phyloP scores from a whole-genome alignment of 2,888 invertebrate species.

The Charanyca ferruginea region DNA sequence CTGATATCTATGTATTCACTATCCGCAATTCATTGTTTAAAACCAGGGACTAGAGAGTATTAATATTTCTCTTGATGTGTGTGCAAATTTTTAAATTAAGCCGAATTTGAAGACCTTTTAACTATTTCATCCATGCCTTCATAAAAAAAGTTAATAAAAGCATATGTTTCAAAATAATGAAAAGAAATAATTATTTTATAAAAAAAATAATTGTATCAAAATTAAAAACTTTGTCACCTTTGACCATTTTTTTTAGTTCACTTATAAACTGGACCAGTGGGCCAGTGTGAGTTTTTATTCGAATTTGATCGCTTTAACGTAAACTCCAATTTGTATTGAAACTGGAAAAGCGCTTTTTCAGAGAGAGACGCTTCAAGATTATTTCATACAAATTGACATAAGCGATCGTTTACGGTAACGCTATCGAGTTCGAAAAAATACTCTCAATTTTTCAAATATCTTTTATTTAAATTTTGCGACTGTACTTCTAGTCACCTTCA shows the following conservation, averaged over 20 bases:
- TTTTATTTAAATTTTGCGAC: not conserved
- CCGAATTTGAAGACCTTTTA: not conserved
- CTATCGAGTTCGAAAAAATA: too few relatives aligned
- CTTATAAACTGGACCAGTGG: too few relatives aligned
- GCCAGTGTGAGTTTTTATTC: too few relatives aligned
- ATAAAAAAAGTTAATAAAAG: not conserved
- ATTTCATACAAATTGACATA: too few relatives aligned
- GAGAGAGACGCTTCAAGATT: too few relatives aligned
- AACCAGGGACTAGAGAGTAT: constrained; percentile 18
- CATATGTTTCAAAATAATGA: not conserved
- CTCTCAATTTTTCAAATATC: not conserved
- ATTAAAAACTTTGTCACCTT: too few relatives aligned
- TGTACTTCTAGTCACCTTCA: not conserved
- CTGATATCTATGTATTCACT: constrained; percentile 40
- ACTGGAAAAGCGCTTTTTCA: too few relatives aligned
- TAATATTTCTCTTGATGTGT: not conserved
- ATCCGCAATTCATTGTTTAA: constrained; percentile 3
- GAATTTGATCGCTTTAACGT: too few relatives aligned
- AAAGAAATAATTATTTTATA: not conserved
- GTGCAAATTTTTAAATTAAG: not conserved
- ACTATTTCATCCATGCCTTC: not conserved
- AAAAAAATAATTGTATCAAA: not conserved
- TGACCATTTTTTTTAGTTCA: too few relatives aligned
- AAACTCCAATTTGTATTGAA: too few relatives aligned
- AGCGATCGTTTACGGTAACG: too few relatives aligned